Percentiles rank a stretch among this genome's conserved stretches.
phyloP scores from a whole-genome alignment of 2,113 vertebrate genomes.

The Entomyzon cyanotis region DNA sequence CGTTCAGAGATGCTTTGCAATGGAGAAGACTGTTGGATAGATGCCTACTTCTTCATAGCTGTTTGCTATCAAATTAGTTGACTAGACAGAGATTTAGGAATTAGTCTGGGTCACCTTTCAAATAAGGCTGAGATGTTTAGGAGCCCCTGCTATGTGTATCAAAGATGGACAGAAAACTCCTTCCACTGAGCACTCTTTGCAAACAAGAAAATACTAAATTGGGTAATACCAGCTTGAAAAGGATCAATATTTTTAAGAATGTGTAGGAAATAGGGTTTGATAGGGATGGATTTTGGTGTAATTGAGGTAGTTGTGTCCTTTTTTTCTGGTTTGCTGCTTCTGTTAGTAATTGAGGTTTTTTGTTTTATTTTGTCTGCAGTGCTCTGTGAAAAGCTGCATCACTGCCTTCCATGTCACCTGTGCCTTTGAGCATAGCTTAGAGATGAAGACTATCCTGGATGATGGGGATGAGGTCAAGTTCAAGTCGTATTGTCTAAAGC shows the following conservation, averaged over 20 bases:
- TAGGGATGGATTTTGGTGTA: not conserved
- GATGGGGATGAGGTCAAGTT: constrained; percentile 97
- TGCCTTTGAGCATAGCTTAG: constrained; percentile 95
- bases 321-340: not conserved
- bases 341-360: not conserved
- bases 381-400: constrained; percentile 97
- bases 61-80: not conserved
- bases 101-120: not conserved
- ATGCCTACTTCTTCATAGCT: not conserved
- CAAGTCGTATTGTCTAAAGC: constrained; percentile 95
- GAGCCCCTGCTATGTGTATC: rapidly evolving
- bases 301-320: not conserved
- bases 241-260: not conserved
- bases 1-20: not conserved
- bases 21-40: not conserved
- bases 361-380: constrained; percentile 73
- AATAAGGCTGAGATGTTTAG: not conserved
- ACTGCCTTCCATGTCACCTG: constrained; percentile 99
- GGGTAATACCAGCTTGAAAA: not conserved
- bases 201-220: not conserved
- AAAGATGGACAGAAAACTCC: not conserved
- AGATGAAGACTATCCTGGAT: constrained; percentile 98
- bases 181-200: not conserved
- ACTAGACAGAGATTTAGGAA: not conserved
- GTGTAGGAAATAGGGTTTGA: not conserved